Percentiles rank a stretch among this genome's conserved stretches.
Evolutionary conservation across 2,888 invertebrate species (phyloP).

Genomic region (Automeris io): DNA sequence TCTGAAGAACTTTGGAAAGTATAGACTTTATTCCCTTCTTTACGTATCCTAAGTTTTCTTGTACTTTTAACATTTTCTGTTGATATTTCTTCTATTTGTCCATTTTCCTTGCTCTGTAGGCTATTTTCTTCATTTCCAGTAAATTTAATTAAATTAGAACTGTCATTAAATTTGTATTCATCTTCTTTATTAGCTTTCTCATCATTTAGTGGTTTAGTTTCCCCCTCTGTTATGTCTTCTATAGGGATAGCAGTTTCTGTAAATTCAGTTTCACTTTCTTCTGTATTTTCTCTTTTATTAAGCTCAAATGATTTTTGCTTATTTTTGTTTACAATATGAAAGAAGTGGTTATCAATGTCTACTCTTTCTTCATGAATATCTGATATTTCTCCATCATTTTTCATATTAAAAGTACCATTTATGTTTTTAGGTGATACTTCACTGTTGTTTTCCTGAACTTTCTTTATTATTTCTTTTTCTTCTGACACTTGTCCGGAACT

Average conservation of each 20-base stretch:
- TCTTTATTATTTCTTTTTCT: not conserved
- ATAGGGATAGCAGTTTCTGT: not conserved
- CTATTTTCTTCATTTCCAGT: conserved; percentile 3
- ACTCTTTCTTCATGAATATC: not conserved
- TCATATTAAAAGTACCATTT: not conserved
- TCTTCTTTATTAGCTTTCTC: not conserved
- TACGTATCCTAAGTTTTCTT: conserved; percentile 13
- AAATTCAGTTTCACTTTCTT: not conserved
- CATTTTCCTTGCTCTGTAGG: conserved; percentile 10
- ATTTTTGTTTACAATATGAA: too few relatives aligned
- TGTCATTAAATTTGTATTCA: not conserved
- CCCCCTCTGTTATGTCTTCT: not conserved
- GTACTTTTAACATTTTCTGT: conserved; percentile 1
- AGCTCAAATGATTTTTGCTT: too few relatives aligned
- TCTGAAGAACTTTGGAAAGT: conserved; percentile 24
- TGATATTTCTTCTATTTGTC: not conserved
- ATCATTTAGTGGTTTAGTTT: not conserved
- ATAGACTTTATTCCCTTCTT: conserved; percentile 23
- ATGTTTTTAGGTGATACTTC: conserved; percentile 6
- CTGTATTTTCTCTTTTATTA: not conserved
- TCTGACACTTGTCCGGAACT: not conserved
- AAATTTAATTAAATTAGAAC: not conserved
- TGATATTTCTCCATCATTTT: not conserved
- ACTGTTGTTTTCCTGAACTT: not conserved
- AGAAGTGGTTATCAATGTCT: too few relatives aligned